phyloP scores from a whole-genome alignment of 2,888 invertebrate genomes.

The Quadroppia sp. region DNA sequence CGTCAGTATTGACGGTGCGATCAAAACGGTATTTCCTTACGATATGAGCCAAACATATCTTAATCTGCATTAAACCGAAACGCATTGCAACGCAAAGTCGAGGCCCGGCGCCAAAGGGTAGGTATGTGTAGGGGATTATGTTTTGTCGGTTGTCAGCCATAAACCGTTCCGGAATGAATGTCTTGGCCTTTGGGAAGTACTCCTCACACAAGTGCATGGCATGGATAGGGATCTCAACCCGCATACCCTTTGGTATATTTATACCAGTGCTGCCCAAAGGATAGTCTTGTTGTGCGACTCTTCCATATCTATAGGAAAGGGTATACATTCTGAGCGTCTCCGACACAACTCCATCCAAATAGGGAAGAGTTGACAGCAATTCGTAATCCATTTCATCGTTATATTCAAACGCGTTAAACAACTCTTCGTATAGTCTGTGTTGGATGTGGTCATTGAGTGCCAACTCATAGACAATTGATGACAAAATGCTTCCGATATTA shows the following conservation, averaged over 20 bases:
- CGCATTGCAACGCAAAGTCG: constrained; percentile 46
- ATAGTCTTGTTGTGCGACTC: not conserved
- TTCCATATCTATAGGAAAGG: constrained; percentile 10
- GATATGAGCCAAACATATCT: not conserved
- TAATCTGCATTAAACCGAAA: constrained; percentile 1
- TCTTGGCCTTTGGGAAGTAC: constrained; percentile 61
- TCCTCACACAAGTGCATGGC: constrained; percentile 62
- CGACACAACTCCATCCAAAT: constrained; percentile 42
- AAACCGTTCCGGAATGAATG: constrained; percentile 58
- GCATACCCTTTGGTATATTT: constrained; percentile 48
- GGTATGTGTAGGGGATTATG: constrained; percentile 43
- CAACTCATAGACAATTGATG: no score
- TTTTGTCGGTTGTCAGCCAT: constrained; percentile 45
- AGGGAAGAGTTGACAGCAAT: not conserved
- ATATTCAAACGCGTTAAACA: not conserved
- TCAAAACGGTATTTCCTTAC: not conserved
- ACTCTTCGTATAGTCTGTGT: not conserved
- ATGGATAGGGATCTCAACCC: constrained; percentile 59
- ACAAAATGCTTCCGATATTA: no score
- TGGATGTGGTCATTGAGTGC: not conserved
- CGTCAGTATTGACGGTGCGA: not conserved
- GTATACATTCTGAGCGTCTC: constrained; percentile 42
- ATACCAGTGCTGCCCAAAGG: not conserved
- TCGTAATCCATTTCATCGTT: not conserved
- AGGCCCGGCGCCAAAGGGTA: constrained; percentile 47